Conservation (phyloP, 2,113 vertebrate species). For the Lophotis ruficrista region DNA sequence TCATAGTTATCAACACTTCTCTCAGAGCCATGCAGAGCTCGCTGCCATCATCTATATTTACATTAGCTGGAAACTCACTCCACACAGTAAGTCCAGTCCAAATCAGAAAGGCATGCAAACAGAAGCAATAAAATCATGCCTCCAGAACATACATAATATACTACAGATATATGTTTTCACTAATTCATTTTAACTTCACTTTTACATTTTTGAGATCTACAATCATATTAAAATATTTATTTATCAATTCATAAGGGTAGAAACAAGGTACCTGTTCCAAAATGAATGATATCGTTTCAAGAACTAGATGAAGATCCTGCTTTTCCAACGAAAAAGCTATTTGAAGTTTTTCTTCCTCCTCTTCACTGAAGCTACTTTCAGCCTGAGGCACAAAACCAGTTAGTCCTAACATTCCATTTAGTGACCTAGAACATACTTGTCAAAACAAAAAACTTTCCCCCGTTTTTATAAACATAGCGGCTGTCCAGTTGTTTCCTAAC, state of each 20-base stretch:
- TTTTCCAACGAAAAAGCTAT: constrained; percentile 89
- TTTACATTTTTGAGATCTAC: not conserved
- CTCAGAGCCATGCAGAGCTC: not conserved
- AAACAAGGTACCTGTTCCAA: constrained; percentile 87
- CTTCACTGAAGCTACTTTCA: constrained; percentile 91
- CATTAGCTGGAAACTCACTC: not conserved
- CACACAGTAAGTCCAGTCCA: not conserved
- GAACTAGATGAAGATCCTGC: constrained; percentile 85
- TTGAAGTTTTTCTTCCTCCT: constrained; percentile 94
- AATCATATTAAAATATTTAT: not conserved
- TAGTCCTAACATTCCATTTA: not conserved
- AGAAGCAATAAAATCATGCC: not conserved
- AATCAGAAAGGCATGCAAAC: not conserved
- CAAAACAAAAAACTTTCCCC: not conserved
- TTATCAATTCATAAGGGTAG: not conserved
- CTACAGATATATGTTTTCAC: not conserved
- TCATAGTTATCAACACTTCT: not conserved
- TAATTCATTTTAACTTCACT: not conserved
- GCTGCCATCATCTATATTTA: not conserved
- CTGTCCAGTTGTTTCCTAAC: not conserved
- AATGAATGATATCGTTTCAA: constrained; percentile 91
- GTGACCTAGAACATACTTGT: not conserved
- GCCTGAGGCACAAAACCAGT: constrained; percentile 72
- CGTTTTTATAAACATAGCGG: not conserved
- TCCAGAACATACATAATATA: not conserved